Conservation (phyloP, 2,797 vertebrate species). For the Neosilurus hyrtlii region DNA sequence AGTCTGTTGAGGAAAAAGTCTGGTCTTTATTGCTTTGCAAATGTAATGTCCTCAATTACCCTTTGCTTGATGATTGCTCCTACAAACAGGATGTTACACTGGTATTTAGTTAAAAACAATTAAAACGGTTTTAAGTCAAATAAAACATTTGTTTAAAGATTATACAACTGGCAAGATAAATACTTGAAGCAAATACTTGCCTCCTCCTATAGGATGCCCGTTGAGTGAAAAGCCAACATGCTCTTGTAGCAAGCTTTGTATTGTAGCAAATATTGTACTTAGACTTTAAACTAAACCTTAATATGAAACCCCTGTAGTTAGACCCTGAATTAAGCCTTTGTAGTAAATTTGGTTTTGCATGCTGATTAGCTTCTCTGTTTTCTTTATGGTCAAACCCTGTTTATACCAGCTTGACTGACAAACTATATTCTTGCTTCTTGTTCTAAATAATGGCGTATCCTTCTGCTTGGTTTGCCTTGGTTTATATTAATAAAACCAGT, state of each 20-base stretch:
- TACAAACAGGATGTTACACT: neutral
- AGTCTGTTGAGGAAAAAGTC: neutral
- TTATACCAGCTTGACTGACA: neutral
- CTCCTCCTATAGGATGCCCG: no score
- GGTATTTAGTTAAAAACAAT: neutral
- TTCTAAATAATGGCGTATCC: neutral
- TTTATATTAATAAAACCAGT: neutral
- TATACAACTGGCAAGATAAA: neutral
- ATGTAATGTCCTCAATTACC: neutral
- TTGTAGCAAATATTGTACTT: neutral
- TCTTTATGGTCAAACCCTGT: neutral
- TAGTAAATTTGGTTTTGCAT: neutral
- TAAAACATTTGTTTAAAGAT: neutral
- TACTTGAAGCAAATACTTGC: no score
- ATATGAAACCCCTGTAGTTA: no score
- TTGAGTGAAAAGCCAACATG: neutral
- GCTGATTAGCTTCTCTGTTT: neutral
- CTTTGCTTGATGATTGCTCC: neutral
- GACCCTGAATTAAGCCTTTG: neutral
- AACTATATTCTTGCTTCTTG: no score
- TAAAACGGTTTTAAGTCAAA: neutral
- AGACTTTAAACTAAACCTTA: neutral
- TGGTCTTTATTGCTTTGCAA: neutral
- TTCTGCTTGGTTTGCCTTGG: neutral
- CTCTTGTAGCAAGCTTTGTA: no score